Evolutionary conservation across 2,797 vertebrate species (phyloP), one percentile per base, ranked within the genome.

Genomic region (Protosalanx chinensis): DNA sequence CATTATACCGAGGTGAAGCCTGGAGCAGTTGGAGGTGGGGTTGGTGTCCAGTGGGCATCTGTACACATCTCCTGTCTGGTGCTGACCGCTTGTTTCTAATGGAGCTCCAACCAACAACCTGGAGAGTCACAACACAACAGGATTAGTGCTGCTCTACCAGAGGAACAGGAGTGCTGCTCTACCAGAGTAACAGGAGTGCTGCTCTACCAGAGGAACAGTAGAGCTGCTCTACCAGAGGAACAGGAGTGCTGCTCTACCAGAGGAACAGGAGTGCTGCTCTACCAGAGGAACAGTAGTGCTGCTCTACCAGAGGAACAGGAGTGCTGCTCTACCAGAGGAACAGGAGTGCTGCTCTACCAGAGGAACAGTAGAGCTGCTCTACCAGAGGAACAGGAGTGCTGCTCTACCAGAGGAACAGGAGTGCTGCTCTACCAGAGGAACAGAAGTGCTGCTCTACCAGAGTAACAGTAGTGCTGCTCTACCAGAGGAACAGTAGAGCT

Each of bases 61-160:
- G 91, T 95, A 95, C 64, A 96, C 89, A 0, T 96, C 95, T 27
- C 95, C 95, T 0, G 94, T 96, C 84, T 91, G 93, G 86, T 95
- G 92, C 29, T 92, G 89, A 32, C 94, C 93, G 0, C 89, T 95
- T 76, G 82, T 91, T 78, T 95, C 94, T 6, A 94, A 90, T 0
- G 95, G 95, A 64, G 94, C 94, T 5, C 94, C 95, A 64, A 96
- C 93, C 61, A 96, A 89, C 77, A 96, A 79, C 95, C 95, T 96
- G 83, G 0, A 59, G 65, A 51, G 70, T 72, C 64, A 72, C 1
- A 61, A 35, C 8, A 62, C 6, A 63, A 67, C 13, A 63, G n/a
- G 32, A 59, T 58, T 3, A 58, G 51, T n/a, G 5, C 53, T 57
- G 30, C 32, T 32, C 35, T 29, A 35, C 20, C 23, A 53, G 51